A percentile compares a stretch with the other conserved stretches of the same genome.
Evolutionary conservation across 2,113 vertebrate species (phyloP).

Genomic region (Sturnira hondurensis): DNA sequence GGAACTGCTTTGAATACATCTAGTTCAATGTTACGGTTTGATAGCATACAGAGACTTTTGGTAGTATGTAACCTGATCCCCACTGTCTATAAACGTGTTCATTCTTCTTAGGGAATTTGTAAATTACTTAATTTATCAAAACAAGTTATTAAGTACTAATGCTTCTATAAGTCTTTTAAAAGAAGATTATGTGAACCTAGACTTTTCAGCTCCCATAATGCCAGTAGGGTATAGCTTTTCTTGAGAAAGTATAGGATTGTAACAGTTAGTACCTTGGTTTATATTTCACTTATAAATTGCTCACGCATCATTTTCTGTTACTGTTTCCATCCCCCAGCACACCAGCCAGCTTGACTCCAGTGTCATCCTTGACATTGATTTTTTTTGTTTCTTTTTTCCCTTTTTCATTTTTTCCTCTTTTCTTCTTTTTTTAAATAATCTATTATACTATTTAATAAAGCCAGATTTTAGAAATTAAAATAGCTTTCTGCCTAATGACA

Average conservation of each 20-base stretch:
- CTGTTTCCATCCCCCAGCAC: background rate
- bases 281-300: background rate
- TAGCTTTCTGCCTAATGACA: constrained; percentile 30
- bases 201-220: background rate
- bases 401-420: background rate
- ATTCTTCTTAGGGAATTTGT: background rate
- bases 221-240: background rate
- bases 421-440: background rate
- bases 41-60: background rate
- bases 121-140: constrained; percentile 17
- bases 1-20: background rate
- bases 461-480: constrained; percentile 30
- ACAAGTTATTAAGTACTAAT: background rate
- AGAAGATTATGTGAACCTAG: background rate
- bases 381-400: background rate
- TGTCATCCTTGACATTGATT: background rate
- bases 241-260: background rate
- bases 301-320: background rate
- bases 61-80: background rate
- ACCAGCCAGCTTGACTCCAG: background rate
- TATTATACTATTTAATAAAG: constrained; percentile 24
- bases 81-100: background rate
- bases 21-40: background rate
- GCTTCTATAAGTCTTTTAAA: background rate
- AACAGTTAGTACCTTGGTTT: background rate